These are phyloP conservation scores for Latrodectus geometricus DNA, from an alignment of 1,140 invertebrate species.

Conservation along the genomic window DNA sequence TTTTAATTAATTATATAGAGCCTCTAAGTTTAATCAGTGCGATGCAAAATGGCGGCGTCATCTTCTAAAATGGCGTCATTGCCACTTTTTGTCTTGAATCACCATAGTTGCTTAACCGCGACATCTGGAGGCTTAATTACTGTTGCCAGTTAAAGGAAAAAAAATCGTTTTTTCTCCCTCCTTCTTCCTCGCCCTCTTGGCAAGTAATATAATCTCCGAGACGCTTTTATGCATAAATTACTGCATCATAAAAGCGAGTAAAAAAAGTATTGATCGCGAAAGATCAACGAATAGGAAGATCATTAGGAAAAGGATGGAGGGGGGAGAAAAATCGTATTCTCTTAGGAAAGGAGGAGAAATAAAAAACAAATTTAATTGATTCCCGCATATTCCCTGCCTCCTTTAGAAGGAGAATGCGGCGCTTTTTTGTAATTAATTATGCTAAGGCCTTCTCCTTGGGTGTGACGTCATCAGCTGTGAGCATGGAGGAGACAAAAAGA, in stretches of 20 bases:
- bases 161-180: conserved; percentile 1
- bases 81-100: conserved; percentile 41
- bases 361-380: conserved; percentile 58
- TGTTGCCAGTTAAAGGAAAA: conserved; percentile 22
- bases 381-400: conserved; percentile 55
- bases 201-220: conserved; percentile 56
- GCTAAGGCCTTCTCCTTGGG: conserved; percentile 47
- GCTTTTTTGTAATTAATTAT: conserved; percentile 60
- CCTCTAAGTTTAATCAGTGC: too few species aligned
- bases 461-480: conserved; percentile 38
- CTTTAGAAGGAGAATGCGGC: conserved; percentile 20
- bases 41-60: conserved; percentile 48
- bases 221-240: conserved; percentile 58
- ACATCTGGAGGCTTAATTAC: conserved; percentile 60
- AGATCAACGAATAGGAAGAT: conserved; percentile 60
- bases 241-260: background rate
- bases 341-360: conserved; percentile 38
- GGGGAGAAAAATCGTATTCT: conserved; percentile 43
- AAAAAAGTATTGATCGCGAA: conserved; percentile 48
- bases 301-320: conserved; percentile 23
- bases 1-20: too few species aligned
- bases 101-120: conserved; percentile 58
- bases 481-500: background rate
- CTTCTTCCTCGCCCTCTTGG: background rate
- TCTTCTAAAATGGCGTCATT: conserved; percentile 27